Evolutionary conservation across 2,797 vertebrate species (phyloP).

Genomic region (Scolopax rusticola): DNA sequence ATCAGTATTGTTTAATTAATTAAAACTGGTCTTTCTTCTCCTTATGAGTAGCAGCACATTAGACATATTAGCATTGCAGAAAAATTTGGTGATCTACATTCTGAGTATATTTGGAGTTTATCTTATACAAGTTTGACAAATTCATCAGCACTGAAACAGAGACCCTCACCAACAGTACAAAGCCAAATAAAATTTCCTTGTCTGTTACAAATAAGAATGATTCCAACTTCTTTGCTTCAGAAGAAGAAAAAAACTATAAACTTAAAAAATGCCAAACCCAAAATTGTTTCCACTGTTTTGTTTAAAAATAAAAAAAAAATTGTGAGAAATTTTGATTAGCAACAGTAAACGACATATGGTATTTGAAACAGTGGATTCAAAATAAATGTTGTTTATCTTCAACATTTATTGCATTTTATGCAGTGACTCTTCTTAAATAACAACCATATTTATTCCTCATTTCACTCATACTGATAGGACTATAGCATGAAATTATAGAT

Average conservation of each 20-base stretch:
- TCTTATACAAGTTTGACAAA: neutral
- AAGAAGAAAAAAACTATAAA: neutral
- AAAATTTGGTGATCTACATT: neutral
- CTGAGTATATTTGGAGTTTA: neutral
- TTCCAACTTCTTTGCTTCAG: neutral
- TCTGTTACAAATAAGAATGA: neutral
- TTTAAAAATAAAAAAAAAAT: neutral
- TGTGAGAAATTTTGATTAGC: neutral
- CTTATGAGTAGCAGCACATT: neutral
- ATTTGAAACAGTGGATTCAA: neutral
- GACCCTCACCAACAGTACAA: neutral
- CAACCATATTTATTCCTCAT: neutral
- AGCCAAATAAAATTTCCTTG: neutral
- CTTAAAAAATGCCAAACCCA: accelerated
- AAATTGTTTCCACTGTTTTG: neutral
- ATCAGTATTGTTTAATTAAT: neutral
- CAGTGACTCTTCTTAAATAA: neutral
- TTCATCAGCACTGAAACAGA: neutral
- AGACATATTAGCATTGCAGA: neutral
- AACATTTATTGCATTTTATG: neutral
- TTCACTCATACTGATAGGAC: neutral
- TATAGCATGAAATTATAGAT: neutral
- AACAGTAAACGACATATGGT: neutral
- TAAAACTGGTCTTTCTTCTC: neutral
- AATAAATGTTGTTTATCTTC: neutral